Evolutionary conservation across 2,888 invertebrate genomes (phyloP), one percentile per base, ranked within the genome.

Genomic region (Eretmocerus hayati): DNA sequence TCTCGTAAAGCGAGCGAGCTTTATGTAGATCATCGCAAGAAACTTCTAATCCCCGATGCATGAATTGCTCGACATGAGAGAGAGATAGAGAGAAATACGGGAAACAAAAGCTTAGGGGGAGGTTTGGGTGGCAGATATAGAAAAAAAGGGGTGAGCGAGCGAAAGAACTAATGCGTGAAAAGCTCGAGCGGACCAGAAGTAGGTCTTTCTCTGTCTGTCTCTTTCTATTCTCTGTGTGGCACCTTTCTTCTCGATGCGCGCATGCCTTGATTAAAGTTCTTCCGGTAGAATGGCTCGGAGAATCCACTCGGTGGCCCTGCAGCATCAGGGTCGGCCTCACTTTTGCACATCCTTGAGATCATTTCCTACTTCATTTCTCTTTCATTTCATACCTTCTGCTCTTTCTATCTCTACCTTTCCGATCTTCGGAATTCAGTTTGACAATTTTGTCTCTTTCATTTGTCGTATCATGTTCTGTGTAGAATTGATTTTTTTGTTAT

Each of bases 241-340:
- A n/a, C 6, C 33, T 15, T 36, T 36, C 19, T 37, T 35, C 35
- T 15, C 45, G 23, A 40, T 46, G 45, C 41, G 39, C 23, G 41
- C 44, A 26, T 48, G 54, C 54, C 55, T 55, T 56, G 55, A 58
- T 57, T 55, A 54, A 53, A 56, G 54, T 54, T 55, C 55, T 55
- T 54, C 55, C 51, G 56, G 44, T 43, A 49, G 44, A 56, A 50
- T 31, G 30, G 46, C 39, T 38, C 37, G 51, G 37, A 36, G 51
- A 52, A 48, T 48, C 47, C 46, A 6, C 11, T 6, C 26, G 6
- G 6, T 26, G 26, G 26, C 26, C 11, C 8, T 11, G 26, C 26
- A 26, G 26, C 26, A 26, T 6, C 11, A 11, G 8, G 1, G 40
- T 22, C 23, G 32, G 42, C 49, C 41, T 50, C 49, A 50, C 49